Percentiles rank a stretch among this genome's conserved stretches.
These are phyloP conservation scores for Apodemus sylvaticus DNA, from an alignment of 2,113 vertebrate species.

Conservation along the genomic window DNA sequence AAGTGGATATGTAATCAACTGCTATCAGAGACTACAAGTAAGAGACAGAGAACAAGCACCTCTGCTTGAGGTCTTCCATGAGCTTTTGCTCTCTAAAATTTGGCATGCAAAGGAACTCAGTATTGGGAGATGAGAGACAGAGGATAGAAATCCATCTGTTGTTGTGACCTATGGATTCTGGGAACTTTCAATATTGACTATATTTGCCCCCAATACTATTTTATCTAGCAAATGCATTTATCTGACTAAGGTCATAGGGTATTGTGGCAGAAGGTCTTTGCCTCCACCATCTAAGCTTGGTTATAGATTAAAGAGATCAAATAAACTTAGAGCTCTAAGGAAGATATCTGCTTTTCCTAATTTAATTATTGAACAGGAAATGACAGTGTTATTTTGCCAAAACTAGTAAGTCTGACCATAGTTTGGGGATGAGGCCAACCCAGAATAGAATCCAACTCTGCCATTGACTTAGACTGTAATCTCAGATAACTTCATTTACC, in stretches of 20 bases:
- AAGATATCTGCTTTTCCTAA: constrained; percentile 92
- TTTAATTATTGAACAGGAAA: constrained; percentile 97
- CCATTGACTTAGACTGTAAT: not conserved
- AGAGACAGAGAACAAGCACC: not conserved
- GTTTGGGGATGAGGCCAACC: not conserved
- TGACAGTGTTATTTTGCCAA: constrained; percentile 91
- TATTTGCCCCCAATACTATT: not conserved
- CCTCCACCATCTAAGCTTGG: constrained; percentile 63
- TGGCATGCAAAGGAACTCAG: not conserved
- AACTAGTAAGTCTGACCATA: not conserved
- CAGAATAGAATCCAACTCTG: not conserved
- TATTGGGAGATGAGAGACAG: not conserved
- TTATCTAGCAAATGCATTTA: not conserved
- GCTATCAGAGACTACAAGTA: not conserved
- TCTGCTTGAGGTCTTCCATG: not conserved
- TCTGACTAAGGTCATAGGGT: not conserved
- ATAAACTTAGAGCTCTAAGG: constrained; percentile 90
- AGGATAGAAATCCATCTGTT: not conserved
- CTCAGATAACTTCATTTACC: not conserved
- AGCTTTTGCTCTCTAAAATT: not conserved
- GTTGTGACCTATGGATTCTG: not conserved
- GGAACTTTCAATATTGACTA: not conserved
- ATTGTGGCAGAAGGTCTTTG: fast-evolving
- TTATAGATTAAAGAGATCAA: constrained; percentile 86
- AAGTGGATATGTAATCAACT: not conserved